These are phyloP conservation scores for Melipona beecheii DNA, from an alignment of 2,888 invertebrate genomes.

Conservation along the genomic window DNA sequence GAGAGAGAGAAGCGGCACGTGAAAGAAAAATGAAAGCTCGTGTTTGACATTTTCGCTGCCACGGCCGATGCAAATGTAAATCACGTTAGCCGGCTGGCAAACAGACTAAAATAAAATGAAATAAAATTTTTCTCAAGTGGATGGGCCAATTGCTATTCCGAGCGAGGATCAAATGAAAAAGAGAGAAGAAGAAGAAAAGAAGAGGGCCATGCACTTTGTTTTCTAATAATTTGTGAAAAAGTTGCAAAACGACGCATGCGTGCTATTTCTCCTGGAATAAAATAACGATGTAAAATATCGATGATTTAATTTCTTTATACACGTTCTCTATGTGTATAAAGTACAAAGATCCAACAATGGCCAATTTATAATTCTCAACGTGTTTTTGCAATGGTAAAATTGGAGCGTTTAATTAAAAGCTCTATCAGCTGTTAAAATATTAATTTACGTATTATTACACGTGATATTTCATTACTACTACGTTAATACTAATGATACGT, in stretches of 20 bases:
- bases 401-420: too few relatives aligned
- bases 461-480: too few relatives aligned
- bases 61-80: slow-evolving; percentile 2
- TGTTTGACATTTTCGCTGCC: slow-evolving; percentile 20
- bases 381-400: too few relatives aligned
- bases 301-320: too few relatives aligned
- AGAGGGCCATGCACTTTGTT: not conserved
- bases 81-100: not conserved
- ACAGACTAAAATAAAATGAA: not conserved
- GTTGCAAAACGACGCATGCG: not conserved
- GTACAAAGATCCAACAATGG: too few relatives aligned
- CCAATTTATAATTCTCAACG: too few relatives aligned
- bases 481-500: too few relatives aligned
- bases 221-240: not conserved
- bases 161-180: not conserved
- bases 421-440: too few relatives aligned
- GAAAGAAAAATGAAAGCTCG: slow-evolving; percentile 16
- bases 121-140: slow-evolving; percentile 1
- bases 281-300: too few relatives aligned
- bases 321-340: too few relatives aligned
- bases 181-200: too few relatives aligned
- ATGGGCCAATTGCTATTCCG: not conserved
- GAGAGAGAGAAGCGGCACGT: not conserved
- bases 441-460: too few relatives aligned
- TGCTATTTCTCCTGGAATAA: not conserved